Base-by-base conservation (phyloP, 2,797 vertebrate genomes). In the Malurus splendens region DNA sequence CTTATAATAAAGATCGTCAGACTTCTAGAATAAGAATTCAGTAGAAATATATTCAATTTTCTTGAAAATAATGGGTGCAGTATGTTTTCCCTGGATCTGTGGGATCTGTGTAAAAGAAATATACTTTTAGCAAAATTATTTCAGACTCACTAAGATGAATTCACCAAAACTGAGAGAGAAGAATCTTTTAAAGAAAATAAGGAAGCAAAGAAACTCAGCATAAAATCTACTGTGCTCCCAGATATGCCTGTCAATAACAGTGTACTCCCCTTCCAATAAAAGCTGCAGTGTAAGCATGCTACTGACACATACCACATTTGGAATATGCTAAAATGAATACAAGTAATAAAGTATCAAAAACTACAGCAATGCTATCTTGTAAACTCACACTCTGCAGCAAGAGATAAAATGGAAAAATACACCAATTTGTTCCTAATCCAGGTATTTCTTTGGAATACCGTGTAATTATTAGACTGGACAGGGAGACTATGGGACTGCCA, bases 341-440 rank as follows among this genome's bases (percentile, higher is more conserved):
- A 78, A 87, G 48, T 70, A 92, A 91, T 90, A 67, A 93, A 94
- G 56, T 72, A 90, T 61, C 88, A 92, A 90, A 93, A 92, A 77
- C 61, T 78, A 47, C 57, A 55, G 52, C 82, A 86, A 74, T 88
- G 44, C 42, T 65, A 51, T 87, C 76, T 71, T 5, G 30, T 93
- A 94, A 95, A 95, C 86, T 92, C 47, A 22, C 91, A 91, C 72
- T 86, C 90, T 93, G 83, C 90, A 94, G 88, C 83, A 91, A 94
- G 87, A 94, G 81, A 84, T 95, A 94, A 92, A 83, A 68, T 18
- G 87, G 89, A 44, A 77, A 75, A 70, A 82, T 87, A 76, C 44
- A 92, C 38, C 54, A 70, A 56, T 47, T 93, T 90, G 70, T 92
- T 93, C 91, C 83, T 88, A 92, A 94, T 90, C 61, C 75, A 93